Evolutionary conservation across 2,797 vertebrate genomes (phyloP).

Genomic region (Tamandua tetradactyla): DNA sequence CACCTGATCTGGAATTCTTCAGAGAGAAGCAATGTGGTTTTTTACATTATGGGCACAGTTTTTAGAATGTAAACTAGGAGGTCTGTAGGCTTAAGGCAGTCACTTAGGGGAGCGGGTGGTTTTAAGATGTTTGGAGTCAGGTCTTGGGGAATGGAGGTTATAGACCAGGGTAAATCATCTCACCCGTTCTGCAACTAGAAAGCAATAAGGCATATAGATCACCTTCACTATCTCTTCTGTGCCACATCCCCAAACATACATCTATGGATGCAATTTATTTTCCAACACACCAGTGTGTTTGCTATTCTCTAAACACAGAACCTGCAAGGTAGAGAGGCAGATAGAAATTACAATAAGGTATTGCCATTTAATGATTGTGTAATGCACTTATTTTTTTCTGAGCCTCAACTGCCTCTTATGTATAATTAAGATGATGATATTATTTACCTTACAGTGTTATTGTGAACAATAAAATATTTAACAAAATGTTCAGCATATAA

Average conservation of each 20-base stretch:
- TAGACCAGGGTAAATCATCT: not conserved
- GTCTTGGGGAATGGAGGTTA: not conserved
- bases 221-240: not conserved
- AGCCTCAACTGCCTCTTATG: not conserved
- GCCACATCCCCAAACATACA: not conserved
- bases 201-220: not conserved
- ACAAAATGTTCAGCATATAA: not conserved
- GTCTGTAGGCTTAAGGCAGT: not conserved
- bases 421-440: not conserved
- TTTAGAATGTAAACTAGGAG: slow-evolving; percentile 12
- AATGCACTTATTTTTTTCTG: not conserved
- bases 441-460: not conserved
- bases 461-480: slow-evolving; percentile 36
- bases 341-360: not conserved
- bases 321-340: not conserved
- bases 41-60: slow-evolving; percentile 20
- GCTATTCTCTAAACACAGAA: not conserved
- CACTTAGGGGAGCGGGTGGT: not conserved
- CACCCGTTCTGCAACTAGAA: not conserved
- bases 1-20: slow-evolving; percentile 42
- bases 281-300: not conserved
- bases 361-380: not conserved
- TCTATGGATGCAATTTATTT: not conserved
- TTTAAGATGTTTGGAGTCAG: slow-evolving; percentile 32
- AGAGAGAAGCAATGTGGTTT: slow-evolving; percentile 20